Conservation (phyloP, 2,113 vertebrate species). For the Pseudopipra pipra region DNA sequence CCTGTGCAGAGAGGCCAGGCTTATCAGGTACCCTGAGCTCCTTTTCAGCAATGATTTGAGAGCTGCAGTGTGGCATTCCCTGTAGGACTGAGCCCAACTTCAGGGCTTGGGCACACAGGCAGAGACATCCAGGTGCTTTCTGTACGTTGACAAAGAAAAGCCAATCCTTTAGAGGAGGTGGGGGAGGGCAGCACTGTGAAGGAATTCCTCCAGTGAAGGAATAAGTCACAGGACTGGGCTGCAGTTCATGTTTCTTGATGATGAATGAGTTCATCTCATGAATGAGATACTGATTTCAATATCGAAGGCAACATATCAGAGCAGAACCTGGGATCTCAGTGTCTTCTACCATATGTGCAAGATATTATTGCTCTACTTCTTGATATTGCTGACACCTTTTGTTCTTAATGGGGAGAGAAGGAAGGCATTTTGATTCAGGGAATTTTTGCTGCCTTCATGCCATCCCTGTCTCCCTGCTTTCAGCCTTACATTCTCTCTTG, state of each 20-base stretch:
- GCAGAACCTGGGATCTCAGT: neutral
- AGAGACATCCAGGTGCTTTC: neutral
- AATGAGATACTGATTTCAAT: neutral
- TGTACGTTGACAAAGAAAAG: neutral
- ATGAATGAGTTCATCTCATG: neutral
- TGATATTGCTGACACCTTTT: neutral
- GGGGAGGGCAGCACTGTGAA: neutral
- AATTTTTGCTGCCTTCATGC: neutral
- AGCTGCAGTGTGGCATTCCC: neutral
- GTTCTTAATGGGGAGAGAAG: neutral
- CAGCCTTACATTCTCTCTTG: neutral
- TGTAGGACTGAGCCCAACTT: neutral
- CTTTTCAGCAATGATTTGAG: neutral
- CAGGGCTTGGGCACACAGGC: neutral
- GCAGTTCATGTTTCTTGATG: neutral
- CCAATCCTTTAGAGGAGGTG: neutral
- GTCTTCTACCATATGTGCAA: neutral
- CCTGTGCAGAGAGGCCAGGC: neutral
- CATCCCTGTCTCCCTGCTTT: neutral
- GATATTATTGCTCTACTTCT: neutral
- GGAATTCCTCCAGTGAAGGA: neutral
- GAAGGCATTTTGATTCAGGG: neutral
- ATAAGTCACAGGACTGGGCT: neutral
- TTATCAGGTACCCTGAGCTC: neutral
- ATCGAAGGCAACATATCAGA: neutral